Evolutionary conservation across 2,797 vertebrate genomes (phyloP).

Genomic region (Fistularia tabacaria): DNA sequence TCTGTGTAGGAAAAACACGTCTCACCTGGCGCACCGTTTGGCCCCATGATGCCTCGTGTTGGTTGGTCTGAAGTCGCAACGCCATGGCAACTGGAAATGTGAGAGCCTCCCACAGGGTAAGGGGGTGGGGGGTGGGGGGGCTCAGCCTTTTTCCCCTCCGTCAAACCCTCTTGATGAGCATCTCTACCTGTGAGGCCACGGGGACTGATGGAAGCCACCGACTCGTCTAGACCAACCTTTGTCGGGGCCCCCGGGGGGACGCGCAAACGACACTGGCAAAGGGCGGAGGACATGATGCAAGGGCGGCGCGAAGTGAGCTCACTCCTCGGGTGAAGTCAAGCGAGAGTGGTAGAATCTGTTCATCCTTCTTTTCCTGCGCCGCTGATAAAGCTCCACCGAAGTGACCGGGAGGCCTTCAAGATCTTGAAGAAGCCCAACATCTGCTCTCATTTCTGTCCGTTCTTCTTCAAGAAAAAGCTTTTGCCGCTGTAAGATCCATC

Average conservation of each 20-base stretch:
- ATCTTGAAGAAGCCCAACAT: too few relatives aligned
- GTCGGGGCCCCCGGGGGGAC: conserved; percentile 36
- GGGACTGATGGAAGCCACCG: conserved; percentile 49
- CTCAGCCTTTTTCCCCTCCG: conserved; percentile 27
- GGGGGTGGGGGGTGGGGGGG: conserved; percentile 47
- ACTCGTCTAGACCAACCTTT: conserved; percentile 70
- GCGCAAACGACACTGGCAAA: conserved; percentile 62
- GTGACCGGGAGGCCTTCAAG: too few relatives aligned
- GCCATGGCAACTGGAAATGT: conserved; percentile 73
- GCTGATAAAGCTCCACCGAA: too few relatives aligned
- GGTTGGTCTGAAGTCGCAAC: conserved; percentile 54
- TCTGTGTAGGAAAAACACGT: conserved; percentile 13
- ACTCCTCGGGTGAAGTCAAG: conserved; percentile 29
- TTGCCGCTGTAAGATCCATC: too few relatives aligned
- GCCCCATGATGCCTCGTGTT: conserved; percentile 53
- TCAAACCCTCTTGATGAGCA: conserved; percentile 32
- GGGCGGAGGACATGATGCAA: conserved; percentile 61
- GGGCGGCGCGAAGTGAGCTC: conserved; percentile 44
- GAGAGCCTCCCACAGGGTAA: conserved; percentile 23
- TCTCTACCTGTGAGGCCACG: conserved; percentile 41
- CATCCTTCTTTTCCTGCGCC: too few relatives aligned
- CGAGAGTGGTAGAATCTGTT: conserved; percentile 16
- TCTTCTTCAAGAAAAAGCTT: too few relatives aligned
- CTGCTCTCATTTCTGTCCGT: too few relatives aligned
- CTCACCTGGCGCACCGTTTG: conserved; percentile 20